These are phyloP conservation scores for Parauchenoglanis ngamensis DNA, from an alignment of 2,797 vertebrate genomes.

Conservation along the genomic window DNA sequence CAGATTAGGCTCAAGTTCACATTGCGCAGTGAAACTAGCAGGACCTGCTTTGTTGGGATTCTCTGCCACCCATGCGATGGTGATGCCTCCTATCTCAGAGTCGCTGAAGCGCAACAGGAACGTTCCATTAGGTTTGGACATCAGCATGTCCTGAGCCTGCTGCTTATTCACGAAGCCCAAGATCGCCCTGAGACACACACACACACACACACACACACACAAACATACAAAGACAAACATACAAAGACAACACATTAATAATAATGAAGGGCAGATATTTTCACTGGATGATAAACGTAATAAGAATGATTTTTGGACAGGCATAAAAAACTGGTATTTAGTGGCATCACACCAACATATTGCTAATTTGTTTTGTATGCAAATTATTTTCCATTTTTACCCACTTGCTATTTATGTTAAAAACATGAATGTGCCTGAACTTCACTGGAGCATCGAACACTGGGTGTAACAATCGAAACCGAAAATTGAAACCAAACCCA, in stretches of 20 bases:
- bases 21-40: not conserved
- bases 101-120: constrained; percentile 95
- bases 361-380: not conserved
- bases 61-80: constrained; percentile 92
- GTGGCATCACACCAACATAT: not conserved
- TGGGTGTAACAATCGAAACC: not conserved
- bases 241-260: not conserved
- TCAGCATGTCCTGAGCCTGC: constrained; percentile 91
- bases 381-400: not conserved
- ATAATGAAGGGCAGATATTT: not conserved
- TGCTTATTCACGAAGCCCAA: constrained; percentile 96
- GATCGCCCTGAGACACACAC: constrained; percentile 81
- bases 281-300: not conserved
- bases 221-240: not conserved
- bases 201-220: not conserved
- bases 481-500: not conserved
- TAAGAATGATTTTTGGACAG: not conserved
- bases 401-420: not conserved
- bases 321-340: not conserved
- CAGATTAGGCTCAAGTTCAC: not conserved
- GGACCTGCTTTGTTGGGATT: constrained; percentile 81
- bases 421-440: not conserved
- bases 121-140: constrained; percentile 94
- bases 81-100: constrained; percentile 95
- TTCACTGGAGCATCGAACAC: not conserved